A percentile compares a stretch with the other conserved stretches of the same genome.
phyloP scores from a whole-genome alignment of 2,797 vertebrate species.

The Poeciliopsis infans region DNA sequence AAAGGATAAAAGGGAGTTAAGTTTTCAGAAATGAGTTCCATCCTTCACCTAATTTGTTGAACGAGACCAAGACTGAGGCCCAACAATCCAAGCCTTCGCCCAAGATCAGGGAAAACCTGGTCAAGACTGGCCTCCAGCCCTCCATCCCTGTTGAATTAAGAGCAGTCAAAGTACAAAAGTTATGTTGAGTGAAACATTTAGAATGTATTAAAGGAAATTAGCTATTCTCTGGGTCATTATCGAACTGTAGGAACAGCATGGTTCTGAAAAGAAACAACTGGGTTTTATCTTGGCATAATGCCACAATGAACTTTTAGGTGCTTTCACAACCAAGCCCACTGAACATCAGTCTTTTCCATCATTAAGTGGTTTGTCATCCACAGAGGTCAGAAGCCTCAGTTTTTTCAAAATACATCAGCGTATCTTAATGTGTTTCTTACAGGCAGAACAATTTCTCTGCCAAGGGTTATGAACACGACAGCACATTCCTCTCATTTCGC shows the following conservation, averaged over 20 bases:
- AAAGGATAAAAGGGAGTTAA: too few relatives aligned
- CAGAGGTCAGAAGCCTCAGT: slow-evolving; percentile 19
- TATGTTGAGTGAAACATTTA: neutral
- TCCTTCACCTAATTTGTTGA: too few relatives aligned
- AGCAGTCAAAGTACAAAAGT: neutral
- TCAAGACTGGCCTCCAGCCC: too few relatives aligned
- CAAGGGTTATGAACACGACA: slow-evolving; percentile 54
- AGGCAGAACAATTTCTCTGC: slow-evolving; percentile 23
- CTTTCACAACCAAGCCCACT: slow-evolving; percentile 9
- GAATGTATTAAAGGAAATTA: neutral
- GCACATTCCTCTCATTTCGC: slow-evolving; percentile 36
- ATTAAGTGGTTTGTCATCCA: slow-evolving; percentile 32
- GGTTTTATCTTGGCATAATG: slow-evolving; percentile 10
- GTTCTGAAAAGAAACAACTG: neutral
- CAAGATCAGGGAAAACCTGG: too few relatives aligned
- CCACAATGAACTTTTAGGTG: neutral
- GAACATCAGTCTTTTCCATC: slow-evolving; percentile 24
- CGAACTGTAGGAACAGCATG: neutral
- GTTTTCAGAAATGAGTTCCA: too few relatives aligned
- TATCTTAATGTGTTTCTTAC: slow-evolving; percentile 19
- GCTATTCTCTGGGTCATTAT: neutral
- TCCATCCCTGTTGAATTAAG: neutral
- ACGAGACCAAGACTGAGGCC: too few relatives aligned
- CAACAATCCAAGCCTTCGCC: too few relatives aligned
- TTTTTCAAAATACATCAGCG: slow-evolving; percentile 27